phyloP scores from a whole-genome alignment of 2,797 vertebrate genomes.

The Eidolon dupreanum region DNA sequence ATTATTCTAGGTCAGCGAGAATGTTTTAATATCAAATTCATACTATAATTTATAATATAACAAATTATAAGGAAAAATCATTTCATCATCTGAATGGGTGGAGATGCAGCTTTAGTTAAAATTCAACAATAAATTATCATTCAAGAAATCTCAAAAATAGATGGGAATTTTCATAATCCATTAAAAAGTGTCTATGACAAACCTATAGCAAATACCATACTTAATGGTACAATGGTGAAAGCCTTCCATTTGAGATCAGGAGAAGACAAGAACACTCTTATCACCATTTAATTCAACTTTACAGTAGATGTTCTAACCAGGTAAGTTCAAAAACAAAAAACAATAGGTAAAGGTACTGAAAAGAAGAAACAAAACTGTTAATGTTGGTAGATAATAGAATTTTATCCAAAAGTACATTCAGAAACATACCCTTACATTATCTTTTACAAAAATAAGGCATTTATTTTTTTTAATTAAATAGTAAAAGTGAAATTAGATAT shows the following conservation, averaged over 20 bases:
- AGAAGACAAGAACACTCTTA: neutral
- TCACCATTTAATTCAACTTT: constrained; percentile 9
- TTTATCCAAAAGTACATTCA: constrained; percentile 35
- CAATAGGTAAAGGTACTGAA: neutral
- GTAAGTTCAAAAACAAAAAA: neutral
- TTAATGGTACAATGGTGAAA: neutral
- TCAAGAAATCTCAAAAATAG: constrained; percentile 25
- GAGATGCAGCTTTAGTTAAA: constrained; percentile 11
- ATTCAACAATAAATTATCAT: constrained; percentile 14
- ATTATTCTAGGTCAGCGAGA: neutral
- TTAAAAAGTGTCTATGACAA: neutral
- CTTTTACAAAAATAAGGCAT: constrained; percentile 2
- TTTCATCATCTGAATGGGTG: neutral
- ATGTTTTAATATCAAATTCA: neutral
- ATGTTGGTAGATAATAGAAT: neutral
- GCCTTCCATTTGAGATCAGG: constrained; percentile 2
- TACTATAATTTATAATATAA: constrained; percentile 3
- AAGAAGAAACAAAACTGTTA: constrained; percentile 22
- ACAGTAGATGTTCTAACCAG: neutral
- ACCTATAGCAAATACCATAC: neutral
- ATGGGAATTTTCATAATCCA: neutral
- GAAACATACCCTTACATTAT: neutral
- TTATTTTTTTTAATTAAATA: neutral
- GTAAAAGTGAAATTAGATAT: neutral
- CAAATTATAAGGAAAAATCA: neutral